Base-by-base conservation (phyloP, 2,113 vertebrate species). In the Eolophus roseicapilla region DNA sequence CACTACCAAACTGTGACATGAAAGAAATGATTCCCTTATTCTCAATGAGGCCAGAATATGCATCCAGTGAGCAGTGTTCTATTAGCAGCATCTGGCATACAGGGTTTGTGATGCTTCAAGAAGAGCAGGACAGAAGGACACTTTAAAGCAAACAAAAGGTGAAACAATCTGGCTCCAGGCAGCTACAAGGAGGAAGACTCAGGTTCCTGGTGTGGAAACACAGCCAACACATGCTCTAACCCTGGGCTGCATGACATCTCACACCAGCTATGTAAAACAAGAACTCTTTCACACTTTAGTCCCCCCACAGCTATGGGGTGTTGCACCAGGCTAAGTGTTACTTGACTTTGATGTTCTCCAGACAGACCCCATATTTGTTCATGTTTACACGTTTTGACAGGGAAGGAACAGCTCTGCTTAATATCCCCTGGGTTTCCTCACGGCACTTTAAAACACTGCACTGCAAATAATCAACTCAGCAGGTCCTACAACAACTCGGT, bases 381-480 rank as follows among this genome's bases (percentile, higher is more conserved):
- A 90, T 96, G 92, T 97, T 98, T 98, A 97, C 92, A 70, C 8
- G 11, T 63, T 78, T 80, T 94, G 94, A 97, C 93, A 93, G 86
- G 62, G 88, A 85, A 76, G 35, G 92, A 79, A 35, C 43, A 41
- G 74, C 75, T 98, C 96, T 97, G 97, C 60, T 97, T 87, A 84
- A 62, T 8, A 37, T 97, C 91, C 91, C 74, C 27, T 20, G 57
- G 69, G 68, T 79, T 96, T 63, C 74, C 77, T 91, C 63, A 20
- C n/a, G 31, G 88, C 11, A 7, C 35, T 89, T 69, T 31, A 60
- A 96, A 90, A 96, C 70, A 35, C 57, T 21, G 31, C 77, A 33
- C 79, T 31, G n/a, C 50, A 50, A 77, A 60, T 24, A 25, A 50
- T 71, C 47, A 57, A 19, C 37, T 68, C 81, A 27, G 68, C 82